These are phyloP conservation scores for Nyctalus aviator DNA, from an alignment of 2,797 vertebrate species.

Conservation along the genomic window DNA sequence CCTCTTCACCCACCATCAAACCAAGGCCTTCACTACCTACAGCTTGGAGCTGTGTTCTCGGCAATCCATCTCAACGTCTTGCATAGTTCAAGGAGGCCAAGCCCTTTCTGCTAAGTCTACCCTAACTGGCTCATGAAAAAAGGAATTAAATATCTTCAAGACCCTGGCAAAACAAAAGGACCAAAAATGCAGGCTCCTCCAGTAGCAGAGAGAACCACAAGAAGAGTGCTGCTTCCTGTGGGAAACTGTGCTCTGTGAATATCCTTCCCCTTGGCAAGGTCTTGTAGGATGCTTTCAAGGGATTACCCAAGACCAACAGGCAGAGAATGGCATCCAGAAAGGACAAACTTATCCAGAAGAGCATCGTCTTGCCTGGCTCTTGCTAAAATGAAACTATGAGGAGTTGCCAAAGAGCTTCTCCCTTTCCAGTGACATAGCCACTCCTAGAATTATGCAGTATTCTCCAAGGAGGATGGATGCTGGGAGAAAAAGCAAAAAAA, in stretches of 20 bases:
- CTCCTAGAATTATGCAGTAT: fast-evolving
- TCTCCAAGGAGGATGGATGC: not conserved
- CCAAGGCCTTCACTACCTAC: not conserved
- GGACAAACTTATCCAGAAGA: not conserved
- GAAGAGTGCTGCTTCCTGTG: fast-evolving
- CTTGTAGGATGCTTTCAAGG: not conserved
- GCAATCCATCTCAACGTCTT: not conserved
- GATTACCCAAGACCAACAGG: not conserved
- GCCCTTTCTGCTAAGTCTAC: not conserved
- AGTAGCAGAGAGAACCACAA: not conserved
- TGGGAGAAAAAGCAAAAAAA: not conserved
- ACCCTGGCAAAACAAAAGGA: not conserved
- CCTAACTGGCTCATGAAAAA: not conserved
- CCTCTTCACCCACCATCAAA: not conserved
- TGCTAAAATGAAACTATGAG: not conserved
- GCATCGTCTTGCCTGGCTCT: not conserved
- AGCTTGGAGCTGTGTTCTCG: not conserved
- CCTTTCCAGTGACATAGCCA: not conserved
- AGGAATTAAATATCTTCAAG: not conserved
- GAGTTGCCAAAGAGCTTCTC: not conserved
- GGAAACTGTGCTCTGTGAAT: not conserved
- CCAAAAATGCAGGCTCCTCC: not conserved
- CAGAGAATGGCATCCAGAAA: not conserved
- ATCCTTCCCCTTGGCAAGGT: not conserved
- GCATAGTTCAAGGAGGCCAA: not conserved